Conservation (phyloP, 2,113 vertebrate genomes). For the Solenodon paradoxus region DNA sequence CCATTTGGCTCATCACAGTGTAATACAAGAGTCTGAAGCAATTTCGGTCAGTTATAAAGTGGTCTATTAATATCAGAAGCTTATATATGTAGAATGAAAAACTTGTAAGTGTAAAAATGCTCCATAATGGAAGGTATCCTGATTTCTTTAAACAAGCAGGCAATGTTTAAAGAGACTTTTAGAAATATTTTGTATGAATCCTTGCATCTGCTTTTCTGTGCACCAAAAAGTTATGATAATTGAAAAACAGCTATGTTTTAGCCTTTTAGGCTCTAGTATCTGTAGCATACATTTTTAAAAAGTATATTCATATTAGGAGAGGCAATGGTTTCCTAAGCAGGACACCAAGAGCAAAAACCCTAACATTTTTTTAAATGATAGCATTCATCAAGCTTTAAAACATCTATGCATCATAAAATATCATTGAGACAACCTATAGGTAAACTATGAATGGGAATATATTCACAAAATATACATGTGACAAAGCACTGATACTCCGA, state of each 20-base stretch:
- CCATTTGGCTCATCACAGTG: constrained; percentile 81
- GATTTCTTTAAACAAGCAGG: background rate
- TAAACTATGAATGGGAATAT: background rate
- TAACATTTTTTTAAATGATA: constrained; percentile 26
- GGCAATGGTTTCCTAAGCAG: background rate
- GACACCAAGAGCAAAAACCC: background rate
- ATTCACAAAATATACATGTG: background rate
- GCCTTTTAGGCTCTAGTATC: background rate
- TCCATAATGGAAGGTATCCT: background rate
- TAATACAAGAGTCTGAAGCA: constrained; percentile 74
- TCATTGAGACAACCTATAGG: background rate
- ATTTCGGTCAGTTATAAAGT: constrained; percentile 72
- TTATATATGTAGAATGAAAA: constrained; percentile 1
- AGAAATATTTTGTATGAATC: background rate
- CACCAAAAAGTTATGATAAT: background rate
- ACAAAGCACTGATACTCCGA: background rate
- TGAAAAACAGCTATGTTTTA: background rate
- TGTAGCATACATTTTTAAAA: background rate
- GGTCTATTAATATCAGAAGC: constrained; percentile 33
- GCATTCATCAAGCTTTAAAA: constrained; percentile 39
- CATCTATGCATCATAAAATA: background rate
- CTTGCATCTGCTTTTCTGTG: background rate
- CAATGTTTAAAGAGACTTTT: background rate
- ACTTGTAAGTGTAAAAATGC: constrained; percentile 30
- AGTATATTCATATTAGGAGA: background rate